Evolutionary conservation across 2,888 invertebrate species (phyloP).

Genomic region (Chloromyia formosa): DNA sequence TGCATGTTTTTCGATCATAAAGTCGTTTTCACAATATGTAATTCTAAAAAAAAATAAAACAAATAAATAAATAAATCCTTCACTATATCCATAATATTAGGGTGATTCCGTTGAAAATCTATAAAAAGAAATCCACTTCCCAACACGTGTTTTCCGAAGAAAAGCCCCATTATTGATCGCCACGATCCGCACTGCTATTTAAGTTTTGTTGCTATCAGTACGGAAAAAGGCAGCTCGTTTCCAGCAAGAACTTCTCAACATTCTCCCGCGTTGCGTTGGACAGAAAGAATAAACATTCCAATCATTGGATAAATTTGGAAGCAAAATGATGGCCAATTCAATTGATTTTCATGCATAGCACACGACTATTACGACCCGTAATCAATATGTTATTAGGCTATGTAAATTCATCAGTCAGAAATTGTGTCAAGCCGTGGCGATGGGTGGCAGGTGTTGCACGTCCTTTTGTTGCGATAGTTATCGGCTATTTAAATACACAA

Average conservation of each 20-base stretch:
- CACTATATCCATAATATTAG: not conserved
- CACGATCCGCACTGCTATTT: slow-evolving; percentile 19
- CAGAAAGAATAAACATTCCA: not conserved
- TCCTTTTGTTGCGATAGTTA: too few relatives aligned
- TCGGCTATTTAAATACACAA: too few relatives aligned
- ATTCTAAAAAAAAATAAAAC: too few relatives aligned
- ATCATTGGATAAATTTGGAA: not conserved
- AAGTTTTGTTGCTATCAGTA: not conserved
- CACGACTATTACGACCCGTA: not conserved
- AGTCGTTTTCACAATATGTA: too few relatives aligned
- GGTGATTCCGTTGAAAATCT: slow-evolving; percentile 13
- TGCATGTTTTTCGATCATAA: too few relatives aligned
- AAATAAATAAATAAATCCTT: too few relatives aligned
- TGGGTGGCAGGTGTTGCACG: too few relatives aligned
- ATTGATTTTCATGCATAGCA: slow-evolving; percentile 7
- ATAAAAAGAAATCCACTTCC: slow-evolving; percentile 28
- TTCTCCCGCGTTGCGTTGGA: not conserved
- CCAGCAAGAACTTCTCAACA: not conserved
- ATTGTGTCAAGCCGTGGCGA: too few relatives aligned
- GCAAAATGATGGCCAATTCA: not conserved
- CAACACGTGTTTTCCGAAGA: slow-evolving; percentile 20
- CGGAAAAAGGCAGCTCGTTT: not conserved
- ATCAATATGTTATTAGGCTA: too few relatives aligned
- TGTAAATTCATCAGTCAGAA: too few relatives aligned
- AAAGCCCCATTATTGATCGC: slow-evolving; percentile 3